Evolutionary conservation across 2,888 invertebrate species (phyloP), one percentile per base, ranked within the genome.

Genomic region (Helicoverpa assulta): DNA sequence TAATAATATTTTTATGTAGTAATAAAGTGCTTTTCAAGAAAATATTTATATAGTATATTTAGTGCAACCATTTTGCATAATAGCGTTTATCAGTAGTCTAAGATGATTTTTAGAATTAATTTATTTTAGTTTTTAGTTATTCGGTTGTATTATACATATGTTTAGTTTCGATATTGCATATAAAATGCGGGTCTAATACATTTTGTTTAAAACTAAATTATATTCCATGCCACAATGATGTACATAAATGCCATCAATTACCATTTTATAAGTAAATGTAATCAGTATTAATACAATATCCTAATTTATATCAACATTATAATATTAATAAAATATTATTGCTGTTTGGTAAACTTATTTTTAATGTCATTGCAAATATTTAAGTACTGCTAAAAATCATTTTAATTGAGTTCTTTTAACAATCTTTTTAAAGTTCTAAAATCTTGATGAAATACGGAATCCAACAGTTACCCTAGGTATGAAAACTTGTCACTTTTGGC

Each of bases 251-350:
- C 93, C 94, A 94, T 94, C 90, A 89, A 88, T 90, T 94, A 94
- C 92, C 91, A 93, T 94, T 88, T 89, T 87, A 85, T 85, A 91
- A 90, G 90, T 92, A 91, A 92, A 86, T 93, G 85, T 94, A 93
- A 95, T 94, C 95, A 95, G 95, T 95, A 95, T 95, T 95, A 95
- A 94, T 92, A 90, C 89, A 91, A 92, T 93, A 91, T 91, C 86
- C 86, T 94, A 92, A 93, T 92, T 94, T 94, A 93, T 93, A 86
- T 89, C 78, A 85, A 89, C 79, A 81, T 86, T 84, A 80, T 86
- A 82, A 85, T 83, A 81, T 83, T 40, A 76, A 83, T 82, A 67
- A 72, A 80, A 80, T 76, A 73, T 59, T 60, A 64, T 62, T 80
- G 70, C 80, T 73, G 69, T 70, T 86, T 86, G 78, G 85, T 86